phyloP scores from a whole-genome alignment of 1,140 invertebrate genomes.

The Palaemon carinicauda region DNA sequence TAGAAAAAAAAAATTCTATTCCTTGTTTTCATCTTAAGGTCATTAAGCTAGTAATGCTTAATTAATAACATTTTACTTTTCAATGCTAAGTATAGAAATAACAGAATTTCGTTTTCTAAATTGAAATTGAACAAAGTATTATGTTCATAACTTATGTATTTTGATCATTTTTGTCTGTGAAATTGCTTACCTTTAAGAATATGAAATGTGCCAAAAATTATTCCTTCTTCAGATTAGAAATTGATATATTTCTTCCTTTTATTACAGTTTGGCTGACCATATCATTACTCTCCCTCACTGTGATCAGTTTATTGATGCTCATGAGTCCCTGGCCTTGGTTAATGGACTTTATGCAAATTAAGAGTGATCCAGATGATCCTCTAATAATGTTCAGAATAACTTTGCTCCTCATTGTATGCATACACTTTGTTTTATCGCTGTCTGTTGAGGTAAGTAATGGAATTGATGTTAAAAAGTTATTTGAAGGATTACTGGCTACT shows the following conservation, averaged over 20 bases:
- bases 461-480: background rate
- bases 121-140: too few relatives aligned
- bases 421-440: conserved; percentile 44
- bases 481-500: background rate
- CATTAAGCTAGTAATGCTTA: too few relatives aligned
- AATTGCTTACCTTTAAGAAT: background rate
- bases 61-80: too few relatives aligned
- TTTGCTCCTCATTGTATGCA: conserved; percentile 27
- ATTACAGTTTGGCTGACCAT: conserved; percentile 30
- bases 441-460: conserved; percentile 38
- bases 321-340: conserved; percentile 37
- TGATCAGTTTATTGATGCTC: conserved; percentile 22
- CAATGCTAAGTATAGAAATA: too few relatives aligned
- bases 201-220: too few relatives aligned
- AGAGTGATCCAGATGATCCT: background rate
- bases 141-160: too few relatives aligned
- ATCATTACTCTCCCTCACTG: background rate
- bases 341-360: conserved; percentile 31
- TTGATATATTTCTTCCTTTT: background rate
- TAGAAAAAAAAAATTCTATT: too few relatives aligned
- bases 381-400: conserved; percentile 36
- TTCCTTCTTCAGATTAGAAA: background rate
- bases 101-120: too few relatives aligned
- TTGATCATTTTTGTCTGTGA: too few relatives aligned
- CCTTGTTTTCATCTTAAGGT: too few relatives aligned